Base-by-base conservation (phyloP, 2,888 invertebrate genomes). In the Halictus quadricinctus region DNA sequence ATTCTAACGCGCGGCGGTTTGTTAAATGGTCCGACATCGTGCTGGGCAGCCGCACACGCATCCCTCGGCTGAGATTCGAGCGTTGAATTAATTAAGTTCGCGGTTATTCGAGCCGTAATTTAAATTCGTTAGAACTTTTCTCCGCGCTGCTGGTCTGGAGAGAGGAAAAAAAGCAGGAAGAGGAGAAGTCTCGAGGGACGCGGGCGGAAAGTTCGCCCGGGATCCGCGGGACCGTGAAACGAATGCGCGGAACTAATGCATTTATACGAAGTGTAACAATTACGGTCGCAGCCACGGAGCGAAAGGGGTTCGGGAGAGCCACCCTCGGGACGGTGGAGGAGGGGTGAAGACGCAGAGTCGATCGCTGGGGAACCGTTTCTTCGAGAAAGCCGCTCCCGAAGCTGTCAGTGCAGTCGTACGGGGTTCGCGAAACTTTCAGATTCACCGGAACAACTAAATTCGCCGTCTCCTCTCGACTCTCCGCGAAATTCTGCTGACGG, bases 181-280 rank as follows among this genome's bases (percentile, higher is more conserved):
- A 80, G 41, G 88, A 86, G 90, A 83, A 77, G 79, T 41, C 41
- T 41, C 36, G 21, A 21, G 41, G 21, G 36, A 36, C 36, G 36
- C 21, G 21, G 69, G 36, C 69, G 69, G 41, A 84, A 88, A 90
- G 88, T 91, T 87, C 70, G 78, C 79, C 81, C 81, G 88, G 58
- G 87, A 89, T 88, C 88, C 89, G 90, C 70, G 88, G 87, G 88
- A 92, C 91, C 93, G 92, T 93, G 93, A 94, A 94, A 93, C 92
- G 93, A 93, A 94, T 94, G 93, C 94, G 90, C 90, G 88, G 88
- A 86, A 90, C 92, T 93, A 93, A 94, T 94, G 92, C 93, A 94
- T 94, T 94, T 94, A 93, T 93, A 93, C 91, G 92, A 93, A 93
- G 94, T 93, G 94, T 92, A 92, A 94, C 93, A 94, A 94, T 94